These are phyloP conservation scores for Hypomesus transpacificus DNA, from an alignment of 2,113 vertebrate species.

Conservation along the genomic window DNA sequence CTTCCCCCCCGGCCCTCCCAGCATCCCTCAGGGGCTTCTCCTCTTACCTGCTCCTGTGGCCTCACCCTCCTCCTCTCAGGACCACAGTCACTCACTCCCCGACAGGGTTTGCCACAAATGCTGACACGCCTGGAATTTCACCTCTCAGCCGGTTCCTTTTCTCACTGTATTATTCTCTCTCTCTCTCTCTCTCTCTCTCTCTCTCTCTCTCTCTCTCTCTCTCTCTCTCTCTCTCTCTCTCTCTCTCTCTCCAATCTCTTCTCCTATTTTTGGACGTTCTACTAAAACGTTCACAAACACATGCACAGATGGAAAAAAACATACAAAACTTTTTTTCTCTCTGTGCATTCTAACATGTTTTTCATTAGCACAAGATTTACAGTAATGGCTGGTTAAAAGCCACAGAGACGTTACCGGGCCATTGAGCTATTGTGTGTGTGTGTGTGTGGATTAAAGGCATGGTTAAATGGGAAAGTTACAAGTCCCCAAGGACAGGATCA, in stretches of 20 bases:
- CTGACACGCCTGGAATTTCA: slow-evolving; percentile 23
- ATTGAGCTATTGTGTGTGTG: slow-evolving; percentile 26
- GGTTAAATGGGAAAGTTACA: slow-evolving; percentile 47
- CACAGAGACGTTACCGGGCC: slow-evolving; percentile 42
- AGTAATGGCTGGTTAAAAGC: slow-evolving; percentile 34
- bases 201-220: background rate
- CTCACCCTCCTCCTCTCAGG: background rate
- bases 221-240: background rate
- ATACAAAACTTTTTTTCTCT: slow-evolving; percentile 25
- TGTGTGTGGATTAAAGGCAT: slow-evolving; percentile 41
- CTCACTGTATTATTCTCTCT: background rate
- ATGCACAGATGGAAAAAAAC: background rate
- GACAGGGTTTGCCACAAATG: slow-evolving; percentile 7
- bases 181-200: slow-evolving; percentile 8
- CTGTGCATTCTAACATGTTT: slow-evolving; percentile 33
- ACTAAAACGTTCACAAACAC: slow-evolving; percentile 14
- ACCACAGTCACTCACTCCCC: slow-evolving; percentile 7
- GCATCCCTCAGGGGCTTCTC: slow-evolving; percentile 43
- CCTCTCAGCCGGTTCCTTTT: slow-evolving; percentile 11
- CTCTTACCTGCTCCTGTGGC: slow-evolving; percentile 49
- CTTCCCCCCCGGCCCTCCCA: background rate
- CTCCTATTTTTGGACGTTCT: no score
- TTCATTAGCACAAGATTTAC: slow-evolving; percentile 47
- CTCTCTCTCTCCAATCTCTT: background rate
- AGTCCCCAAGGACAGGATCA: slow-evolving; percentile 23